Evolutionary conservation across 1,140 invertebrate species (phyloP).

Genomic region (Episyrphus balteatus): DNA sequence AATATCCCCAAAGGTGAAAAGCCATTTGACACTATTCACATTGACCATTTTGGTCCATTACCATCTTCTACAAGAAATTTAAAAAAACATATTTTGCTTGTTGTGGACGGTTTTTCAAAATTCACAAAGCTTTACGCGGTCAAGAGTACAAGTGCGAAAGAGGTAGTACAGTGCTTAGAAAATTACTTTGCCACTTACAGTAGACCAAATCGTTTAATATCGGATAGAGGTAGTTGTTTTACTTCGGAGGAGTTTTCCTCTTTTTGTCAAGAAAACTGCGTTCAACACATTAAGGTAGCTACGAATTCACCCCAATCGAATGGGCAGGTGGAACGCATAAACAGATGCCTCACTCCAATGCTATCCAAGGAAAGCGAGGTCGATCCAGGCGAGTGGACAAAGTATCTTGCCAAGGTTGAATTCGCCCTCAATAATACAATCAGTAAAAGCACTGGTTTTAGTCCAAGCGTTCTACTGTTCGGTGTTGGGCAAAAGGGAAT

Average conservation of each 20-base stretch:
- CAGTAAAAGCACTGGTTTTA: too few species aligned
- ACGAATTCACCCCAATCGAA: conserved; percentile 9
- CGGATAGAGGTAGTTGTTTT: conserved; percentile 5
- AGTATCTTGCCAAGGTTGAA: too few species aligned
- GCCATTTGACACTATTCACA: conserved; percentile 20
- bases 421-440: too few species aligned
- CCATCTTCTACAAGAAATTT: conserved; percentile 22
- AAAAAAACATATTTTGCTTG: too few species aligned
- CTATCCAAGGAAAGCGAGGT: conserved; percentile 4
- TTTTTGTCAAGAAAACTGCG: conserved; percentile 5
- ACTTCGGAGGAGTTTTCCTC: conserved; percentile 3
- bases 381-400: too few species aligned
- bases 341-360: conserved; percentile 9
- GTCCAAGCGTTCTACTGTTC: too few species aligned
- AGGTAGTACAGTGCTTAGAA: conserved; percentile 16
- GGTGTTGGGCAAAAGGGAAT: too few species aligned
- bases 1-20: too few species aligned
- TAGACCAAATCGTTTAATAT: neutral
- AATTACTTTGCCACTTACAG: conserved; percentile 7
- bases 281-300: conserved; percentile 9
- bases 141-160: conserved; percentile 11
- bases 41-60: conserved; percentile 24
- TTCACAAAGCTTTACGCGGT: conserved; percentile 4
- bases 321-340: conserved; percentile 12
- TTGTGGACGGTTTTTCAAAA: conserved; percentile 29